phyloP scores from a whole-genome alignment of 2,888 invertebrate genomes.

The Stenodema calcarata region DNA sequence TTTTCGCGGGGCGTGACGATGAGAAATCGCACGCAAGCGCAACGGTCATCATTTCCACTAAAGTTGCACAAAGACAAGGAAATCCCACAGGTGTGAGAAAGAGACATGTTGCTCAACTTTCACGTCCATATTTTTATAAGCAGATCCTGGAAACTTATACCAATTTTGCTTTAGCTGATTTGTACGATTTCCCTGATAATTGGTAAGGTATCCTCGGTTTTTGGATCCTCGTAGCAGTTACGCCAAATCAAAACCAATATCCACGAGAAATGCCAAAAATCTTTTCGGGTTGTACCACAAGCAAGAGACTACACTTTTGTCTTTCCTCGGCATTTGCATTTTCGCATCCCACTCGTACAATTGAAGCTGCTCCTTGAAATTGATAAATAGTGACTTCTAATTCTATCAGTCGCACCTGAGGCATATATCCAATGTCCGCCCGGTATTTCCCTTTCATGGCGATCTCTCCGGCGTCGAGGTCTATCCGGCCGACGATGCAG shows the following conservation, averaged over 20 bases:
- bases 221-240: no score
- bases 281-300: no score
- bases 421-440: constrained; percentile 59
- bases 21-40: not conserved
- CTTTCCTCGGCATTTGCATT: no score
- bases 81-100: not conserved
- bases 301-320: no score
- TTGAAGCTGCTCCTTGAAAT: no score
- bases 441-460: constrained; percentile 62
- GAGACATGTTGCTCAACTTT: not conserved
- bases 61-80: not conserved
- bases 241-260: no score
- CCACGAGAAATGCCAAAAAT: no score
- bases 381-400: no score
- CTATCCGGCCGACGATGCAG: constrained; percentile 64
- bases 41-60: not conserved
- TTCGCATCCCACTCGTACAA: no score
- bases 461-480: constrained; percentile 63
- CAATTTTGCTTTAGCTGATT: no score
- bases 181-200: no score
- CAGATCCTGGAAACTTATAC: not conserved
- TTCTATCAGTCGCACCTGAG: constrained; percentile 75
- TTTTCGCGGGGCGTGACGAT: not conserved
- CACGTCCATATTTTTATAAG: not conserved
- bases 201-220: no score